Evolutionary conservation across 2,888 invertebrate genomes (phyloP), one percentile per base, ranked within the genome.

Genomic region (Lithophane socia): DNA sequence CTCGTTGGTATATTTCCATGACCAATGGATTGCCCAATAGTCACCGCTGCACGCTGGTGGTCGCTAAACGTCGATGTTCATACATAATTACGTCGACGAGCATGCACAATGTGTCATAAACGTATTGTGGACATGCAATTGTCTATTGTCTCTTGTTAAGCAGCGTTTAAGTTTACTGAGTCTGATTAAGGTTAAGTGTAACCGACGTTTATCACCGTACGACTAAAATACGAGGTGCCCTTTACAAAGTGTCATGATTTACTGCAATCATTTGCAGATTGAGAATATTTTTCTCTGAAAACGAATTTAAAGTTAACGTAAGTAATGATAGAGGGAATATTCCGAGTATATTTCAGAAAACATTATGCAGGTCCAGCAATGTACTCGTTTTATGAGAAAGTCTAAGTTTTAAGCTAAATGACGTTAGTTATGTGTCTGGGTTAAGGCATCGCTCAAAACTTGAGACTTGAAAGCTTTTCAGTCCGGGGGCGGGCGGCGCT

Each of bases 111-210:
- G 82, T 84, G 82, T 75, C 82, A 77, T 86, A 84, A 86, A 87
- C 68, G 69, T 58, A 76, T 64, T 84, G 78, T 73, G 54, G 68
- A 84, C 84, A 56, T 69, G 60, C 67, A 70, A 86, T 84, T 29
- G 80, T 84, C 86, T 86, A 87, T 86, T 87, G 86, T 87, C 67
- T 86, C 79, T 86, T 29, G 71, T 84, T 76, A 64, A 73, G 65
- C 58, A 63, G 75, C 70, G 24, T 63, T 83, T 78, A 81, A 72
- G 68, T 76, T 79, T 69, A 86, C 75, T 76, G 73, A 54, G 73
- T 79, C 61, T 86, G 78, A 87, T 87, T 84, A 86, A 44, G 84
- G 74, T 84, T 79, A 72, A 77, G 63, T 75, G 71, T 77, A 60
- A 74, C 73, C 66, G 58, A 79, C 85, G 44, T 72, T 80, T 83